Base-by-base conservation (phyloP, 2,113 vertebrate species). In the Penelope pileata region DNA sequence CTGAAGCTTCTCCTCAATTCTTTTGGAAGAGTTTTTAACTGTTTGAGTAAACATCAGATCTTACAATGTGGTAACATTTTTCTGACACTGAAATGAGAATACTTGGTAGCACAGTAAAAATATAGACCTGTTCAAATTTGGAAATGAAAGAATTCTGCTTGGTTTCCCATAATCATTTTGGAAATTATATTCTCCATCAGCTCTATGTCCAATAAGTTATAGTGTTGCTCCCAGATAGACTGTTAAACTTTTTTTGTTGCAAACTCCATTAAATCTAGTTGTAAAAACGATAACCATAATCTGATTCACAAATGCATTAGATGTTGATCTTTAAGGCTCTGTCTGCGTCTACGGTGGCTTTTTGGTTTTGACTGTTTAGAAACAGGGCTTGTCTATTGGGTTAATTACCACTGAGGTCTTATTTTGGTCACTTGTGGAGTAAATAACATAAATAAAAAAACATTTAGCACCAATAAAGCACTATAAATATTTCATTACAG, bases 181-280 rank as follows among this genome's bases (percentile, higher is more conserved):
- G 80, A 82, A 92, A 93, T 86, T 94, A 81, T 67, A 92, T 92
- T 56, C 58, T 94, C 78, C 80, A 96, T 87, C 76, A 95, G 62
- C 62, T 83, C 23, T 90, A 53, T 84, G 43, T 95, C 48, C 32
- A 76, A 47, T 73, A 82, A 51, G 51, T 59, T 80, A 58, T 23
- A 79, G 60, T 58, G 43, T 90, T 96, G 82, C 77, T 95, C 36
- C 89, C 83, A 62, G 30, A 88, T 22, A 90, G 70, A 26, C 50
- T 90, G 94, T 96, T 95, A 93, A 91, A 93, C 6, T 23, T 90
- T 89, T 94, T 77, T 91, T n/a, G 56, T 83, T 80, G 83, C 63
- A 96, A 83, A 81, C 73, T 92, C 95, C 32, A 26, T 67, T 83
- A 97, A 95, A 90, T 76, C 62, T 91, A 83, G 78, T 88, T 95